phyloP scores from a whole-genome alignment of 2,113 vertebrate species.

The Sigmodon hispidus region DNA sequence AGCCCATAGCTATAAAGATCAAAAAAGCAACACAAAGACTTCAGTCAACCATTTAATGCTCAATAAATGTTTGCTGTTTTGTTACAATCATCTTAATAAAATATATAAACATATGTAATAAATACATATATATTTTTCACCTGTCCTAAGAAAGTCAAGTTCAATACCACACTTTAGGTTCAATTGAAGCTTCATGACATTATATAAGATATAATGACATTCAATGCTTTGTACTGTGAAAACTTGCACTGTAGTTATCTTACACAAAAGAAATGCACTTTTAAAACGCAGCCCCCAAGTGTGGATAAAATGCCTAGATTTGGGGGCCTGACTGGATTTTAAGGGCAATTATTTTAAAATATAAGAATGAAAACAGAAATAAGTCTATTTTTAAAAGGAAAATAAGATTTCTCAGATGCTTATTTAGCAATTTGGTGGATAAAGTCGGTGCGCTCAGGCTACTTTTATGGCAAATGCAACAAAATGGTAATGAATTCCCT shows the following conservation, averaged over 20 bases:
- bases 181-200: not conserved
- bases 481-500: not conserved
- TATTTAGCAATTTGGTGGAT: not conserved
- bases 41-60: conserved; percentile 8
- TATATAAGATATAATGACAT: conserved; percentile 13
- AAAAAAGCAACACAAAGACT: conserved; percentile 40
- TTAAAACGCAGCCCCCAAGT: not conserved
- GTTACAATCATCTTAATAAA: conserved; percentile 36
- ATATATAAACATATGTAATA: not conserved
- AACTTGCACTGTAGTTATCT: conserved; percentile 45
- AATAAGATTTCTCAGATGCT: not conserved
- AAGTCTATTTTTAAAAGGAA: not conserved
- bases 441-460: not conserved
- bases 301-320: not conserved
- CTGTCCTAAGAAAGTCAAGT: conserved; percentile 31
- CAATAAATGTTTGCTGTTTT: conserved; percentile 19
- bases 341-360: not conserved
- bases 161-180: not conserved
- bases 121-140: not conserved
- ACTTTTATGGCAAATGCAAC: not conserved
- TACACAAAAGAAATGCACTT: not conserved
- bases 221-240: not conserved
- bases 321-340: not conserved
- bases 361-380: conserved; percentile 17
- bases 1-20: not conserved